Evolutionary conservation across 2,797 vertebrate species (phyloP).

Genomic region (Agapornis canus): DNA sequence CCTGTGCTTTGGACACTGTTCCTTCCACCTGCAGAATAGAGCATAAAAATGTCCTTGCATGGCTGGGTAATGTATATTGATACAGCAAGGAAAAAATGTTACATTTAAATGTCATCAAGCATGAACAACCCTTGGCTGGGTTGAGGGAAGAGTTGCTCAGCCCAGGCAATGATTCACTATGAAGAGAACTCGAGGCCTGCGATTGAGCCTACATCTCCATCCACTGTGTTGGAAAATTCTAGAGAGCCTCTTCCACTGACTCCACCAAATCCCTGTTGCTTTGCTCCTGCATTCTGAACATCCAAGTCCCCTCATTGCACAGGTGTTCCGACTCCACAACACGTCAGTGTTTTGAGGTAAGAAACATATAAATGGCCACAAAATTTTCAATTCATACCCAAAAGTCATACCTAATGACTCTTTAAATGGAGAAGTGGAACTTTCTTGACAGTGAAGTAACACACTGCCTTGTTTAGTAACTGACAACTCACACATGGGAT

Average conservation of each 20-base stretch:
- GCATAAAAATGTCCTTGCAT: background rate
- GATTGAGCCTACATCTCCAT: background rate
- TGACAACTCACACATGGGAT: background rate
- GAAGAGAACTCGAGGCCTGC: background rate
- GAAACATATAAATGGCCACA: background rate
- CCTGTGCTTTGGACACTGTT: background rate
- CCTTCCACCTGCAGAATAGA: background rate
- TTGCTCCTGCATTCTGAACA: background rate
- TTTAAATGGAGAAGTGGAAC: background rate
- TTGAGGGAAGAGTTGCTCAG: background rate
- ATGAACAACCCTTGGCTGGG: background rate
- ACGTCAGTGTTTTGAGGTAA: background rate
- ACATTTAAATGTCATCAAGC: background rate
- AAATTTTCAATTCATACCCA: background rate
- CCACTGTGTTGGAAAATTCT: background rate
- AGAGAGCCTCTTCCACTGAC: background rate
- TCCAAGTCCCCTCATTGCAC: background rate
- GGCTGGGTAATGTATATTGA: conserved; percentile 6
- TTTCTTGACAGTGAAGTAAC: accelerated
- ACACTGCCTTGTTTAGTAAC: background rate
- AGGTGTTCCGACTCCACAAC: background rate
- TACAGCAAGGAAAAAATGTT: background rate
- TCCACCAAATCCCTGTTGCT: background rate
- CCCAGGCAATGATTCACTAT: background rate
- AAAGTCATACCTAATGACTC: background rate